Base-by-base conservation (phyloP, 2,888 invertebrate species). In the Lagria hirta region DNA sequence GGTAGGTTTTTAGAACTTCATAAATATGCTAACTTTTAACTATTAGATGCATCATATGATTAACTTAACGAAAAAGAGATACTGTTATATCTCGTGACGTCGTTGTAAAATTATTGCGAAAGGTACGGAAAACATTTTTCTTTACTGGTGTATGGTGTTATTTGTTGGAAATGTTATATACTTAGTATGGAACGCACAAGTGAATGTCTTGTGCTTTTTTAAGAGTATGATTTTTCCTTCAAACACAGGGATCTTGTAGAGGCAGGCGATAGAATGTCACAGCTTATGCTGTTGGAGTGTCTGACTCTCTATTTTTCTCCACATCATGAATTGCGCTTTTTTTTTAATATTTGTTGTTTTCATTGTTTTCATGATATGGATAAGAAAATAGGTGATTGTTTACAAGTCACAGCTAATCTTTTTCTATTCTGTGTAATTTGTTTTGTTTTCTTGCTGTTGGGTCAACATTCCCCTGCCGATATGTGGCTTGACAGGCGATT, bases 381-480 rank as follows among this genome's bases (percentile, higher is more conserved):
- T 14, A 26, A 33, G 27, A 47, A 57, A 60, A 62, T 65, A 68
- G 68, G 68, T 68, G 68, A 68, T 65, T 52, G 45, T 41, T 4
- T 43, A 40, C 8, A 32, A 22, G 67, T 68, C 68, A 67, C 68
- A 68, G 68, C 66, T 16, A 10, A 15, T 3, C 12, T 15, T 32
- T 23, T 41, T 21, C 22, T 21, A 14, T 24, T 11, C 16, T 18
- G 17, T 30, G 32, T 41, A 41, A 35, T 16, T n/a, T 15, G 13
- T 35, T 34, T 24, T 29, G n/a, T 24, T 17, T 53, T 70, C 58
- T 11, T 48, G 68, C 69, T 70, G 70, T 70, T 77, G 78, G 78
- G 78, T 74, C 75, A 73, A 64, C 77, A 75, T 75, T 78, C 78
- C 79, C 79, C 77, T 79, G 79, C 73, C 66, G 51, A 48, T 36